Evolutionary conservation across 2,113 vertebrate species (phyloP).

Genomic region (Cariama cristata): DNA sequence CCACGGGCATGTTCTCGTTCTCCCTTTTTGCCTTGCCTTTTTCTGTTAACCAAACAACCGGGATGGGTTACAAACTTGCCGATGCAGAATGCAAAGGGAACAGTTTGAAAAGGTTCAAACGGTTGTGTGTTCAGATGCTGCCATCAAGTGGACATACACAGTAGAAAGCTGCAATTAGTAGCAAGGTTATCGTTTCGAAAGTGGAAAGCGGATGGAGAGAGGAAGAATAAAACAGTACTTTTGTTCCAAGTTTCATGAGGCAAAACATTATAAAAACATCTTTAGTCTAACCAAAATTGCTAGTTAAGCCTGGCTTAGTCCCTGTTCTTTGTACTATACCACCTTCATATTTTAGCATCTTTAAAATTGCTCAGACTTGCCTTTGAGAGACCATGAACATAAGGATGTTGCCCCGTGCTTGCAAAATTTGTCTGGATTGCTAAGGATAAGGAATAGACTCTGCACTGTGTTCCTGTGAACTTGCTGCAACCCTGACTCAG

Average conservation of each 20-base stretch:
- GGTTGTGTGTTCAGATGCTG: constrained; percentile 52
- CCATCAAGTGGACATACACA: constrained; percentile 51
- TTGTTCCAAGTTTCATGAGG: not conserved
- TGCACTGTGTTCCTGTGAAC: not conserved
- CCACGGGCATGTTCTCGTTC: accelerated
- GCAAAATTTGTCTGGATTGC: not conserved
- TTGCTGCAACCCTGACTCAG: not conserved
- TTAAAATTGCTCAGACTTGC: not conserved
- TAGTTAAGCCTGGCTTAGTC: not conserved
- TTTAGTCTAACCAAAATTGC: not conserved
- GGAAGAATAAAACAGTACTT: not conserved
- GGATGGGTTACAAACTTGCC: not conserved
- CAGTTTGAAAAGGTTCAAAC: accelerated
- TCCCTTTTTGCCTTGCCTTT: not conserved
- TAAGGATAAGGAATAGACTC: not conserved
- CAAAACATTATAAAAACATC: not conserved
- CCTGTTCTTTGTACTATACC: not conserved
- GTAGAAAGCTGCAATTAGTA: not conserved
- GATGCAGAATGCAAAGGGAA: accelerated
- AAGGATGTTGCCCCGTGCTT: not conserved
- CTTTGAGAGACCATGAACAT: not conserved
- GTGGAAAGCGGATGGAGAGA: not conserved
- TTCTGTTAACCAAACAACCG: not conserved
- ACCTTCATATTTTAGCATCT: not conserved
- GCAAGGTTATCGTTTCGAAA: not conserved